Conservation (phyloP, 1,140 invertebrate species). For the Cyclina sinensis region DNA sequence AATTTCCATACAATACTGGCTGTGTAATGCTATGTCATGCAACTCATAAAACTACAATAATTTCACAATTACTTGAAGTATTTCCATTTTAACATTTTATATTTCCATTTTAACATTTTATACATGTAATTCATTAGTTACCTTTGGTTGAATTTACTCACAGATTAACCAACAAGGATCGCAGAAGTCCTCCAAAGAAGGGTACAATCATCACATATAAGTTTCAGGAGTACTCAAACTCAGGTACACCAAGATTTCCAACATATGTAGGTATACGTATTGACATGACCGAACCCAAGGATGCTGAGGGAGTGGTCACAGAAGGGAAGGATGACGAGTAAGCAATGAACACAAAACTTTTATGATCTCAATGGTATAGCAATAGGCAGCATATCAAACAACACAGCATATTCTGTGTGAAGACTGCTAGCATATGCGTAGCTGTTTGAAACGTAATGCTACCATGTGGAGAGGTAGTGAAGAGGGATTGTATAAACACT, state of each 20-base stretch:
- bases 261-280: slow-evolving; percentile 81
- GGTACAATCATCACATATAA: slow-evolving; percentile 85
- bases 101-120: too few relatives aligned
- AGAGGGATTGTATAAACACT: too few relatives aligned
- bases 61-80: too few relatives aligned
- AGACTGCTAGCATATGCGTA: too few relatives aligned
- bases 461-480: too few relatives aligned
- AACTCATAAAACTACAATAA: too few relatives aligned
- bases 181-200: slow-evolving; percentile 82
- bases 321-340: slow-evolving; percentile 55
- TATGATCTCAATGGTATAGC: neutral
- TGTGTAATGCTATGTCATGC: too few relatives aligned
- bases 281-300: slow-evolving; percentile 82
- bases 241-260: slow-evolving; percentile 82
- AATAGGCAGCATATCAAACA: neutral
- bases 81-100: too few relatives aligned
- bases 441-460: too few relatives aligned
- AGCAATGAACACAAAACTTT: neutral
- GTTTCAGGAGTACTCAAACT: slow-evolving; percentile 84
- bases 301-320: slow-evolving; percentile 74
- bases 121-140: neutral
- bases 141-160: slow-evolving; percentile 31
- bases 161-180: slow-evolving; percentile 81
- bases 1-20: too few relatives aligned
- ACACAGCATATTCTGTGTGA: too few relatives aligned